Conservation (phyloP, 1,140 invertebrate species). For the Leptopilina clavipes region DNA sequence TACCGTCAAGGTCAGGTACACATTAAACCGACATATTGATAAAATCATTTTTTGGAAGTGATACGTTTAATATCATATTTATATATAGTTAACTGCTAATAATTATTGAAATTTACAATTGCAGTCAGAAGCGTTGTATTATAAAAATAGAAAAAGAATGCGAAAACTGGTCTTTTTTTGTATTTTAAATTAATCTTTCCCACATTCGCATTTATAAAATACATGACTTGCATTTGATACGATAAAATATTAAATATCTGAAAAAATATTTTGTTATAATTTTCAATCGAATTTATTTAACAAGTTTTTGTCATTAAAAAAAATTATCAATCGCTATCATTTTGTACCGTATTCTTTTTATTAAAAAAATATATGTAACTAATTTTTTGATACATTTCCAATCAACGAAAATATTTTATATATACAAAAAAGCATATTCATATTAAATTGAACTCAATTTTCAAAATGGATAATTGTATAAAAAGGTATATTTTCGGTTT, state of each 20-base stretch:
- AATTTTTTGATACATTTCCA: too few species aligned
- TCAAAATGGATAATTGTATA: not conserved
- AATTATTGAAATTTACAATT: conserved; percentile 46
- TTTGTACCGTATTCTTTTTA: not conserved
- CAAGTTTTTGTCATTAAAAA: not conserved
- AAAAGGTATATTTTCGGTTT: not conserved
- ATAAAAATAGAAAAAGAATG: not conserved
- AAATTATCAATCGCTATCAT: not conserved
- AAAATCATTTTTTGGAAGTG: conserved; percentile 40
- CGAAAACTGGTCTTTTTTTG: not conserved
- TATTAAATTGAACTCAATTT: not conserved
- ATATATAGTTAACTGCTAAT: conserved; percentile 35
- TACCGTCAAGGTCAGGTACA: conserved; percentile 67
- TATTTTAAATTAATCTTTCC: not conserved
- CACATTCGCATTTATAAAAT: conserved; percentile 36
- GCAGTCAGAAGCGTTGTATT: conserved; percentile 39
- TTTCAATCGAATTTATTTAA: not conserved
- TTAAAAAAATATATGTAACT: not conserved
- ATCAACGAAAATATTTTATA: too few species aligned
- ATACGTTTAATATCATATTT: conserved; percentile 38
- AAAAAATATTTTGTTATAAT: not conserved
- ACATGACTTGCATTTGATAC: conserved; percentile 13
- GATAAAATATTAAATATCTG: not conserved
- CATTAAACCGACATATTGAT: conserved; percentile 55
- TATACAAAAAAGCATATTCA: not conserved